Base-by-base conservation (phyloP, 2,888 invertebrate species). In the Limnephilus auricula region DNA sequence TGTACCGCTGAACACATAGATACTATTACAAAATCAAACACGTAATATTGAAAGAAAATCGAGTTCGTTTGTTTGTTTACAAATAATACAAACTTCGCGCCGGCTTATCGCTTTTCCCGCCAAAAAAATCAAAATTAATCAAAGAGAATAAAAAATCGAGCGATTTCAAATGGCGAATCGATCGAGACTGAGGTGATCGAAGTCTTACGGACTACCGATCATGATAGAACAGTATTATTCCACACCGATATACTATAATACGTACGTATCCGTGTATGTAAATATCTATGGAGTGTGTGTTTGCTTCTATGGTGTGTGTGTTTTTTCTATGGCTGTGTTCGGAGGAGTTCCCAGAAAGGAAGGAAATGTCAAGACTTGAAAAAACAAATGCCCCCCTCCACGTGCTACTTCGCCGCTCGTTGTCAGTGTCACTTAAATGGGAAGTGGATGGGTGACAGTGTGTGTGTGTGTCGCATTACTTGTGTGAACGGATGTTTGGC, bases 401-500 rank as follows among this genome's bases (percentile, higher is more conserved):
- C 65, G 65, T 65, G 65, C 25, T 65, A 65, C 65, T 65, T 65
- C 90, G 40, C 65, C 30, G 79, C 45, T 90, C 34, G 40, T n/a
- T 37, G 37, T 37, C 84, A 84, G 34, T 84, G 50, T 50, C 45
- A 86, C 86, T 86, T 65, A 50, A 86, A 65, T 86, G 86, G 65
- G 32, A 18, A 15, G 85, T 40, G 85, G 10, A 40, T 40, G 65
- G 13, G 15, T 50, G 85, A 31, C 50, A 2, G 86, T 86, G 65
- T 31, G 86, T 86, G 65, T 31, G 86, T 65, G 65, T 65, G 86
- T 32, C 65, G 25, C 30, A 50, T 83, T 50, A 90, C 50, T 84
- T 84, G 83, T 89, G 89, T 50, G 90, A 90, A 83, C 90, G 90
- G 90, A 90, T 90, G 90, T 90, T 50, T 65, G 65, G 25, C 45